Conservation (phyloP, 2,888 invertebrate genomes). For the Hyppa rectilinea region DNA sequence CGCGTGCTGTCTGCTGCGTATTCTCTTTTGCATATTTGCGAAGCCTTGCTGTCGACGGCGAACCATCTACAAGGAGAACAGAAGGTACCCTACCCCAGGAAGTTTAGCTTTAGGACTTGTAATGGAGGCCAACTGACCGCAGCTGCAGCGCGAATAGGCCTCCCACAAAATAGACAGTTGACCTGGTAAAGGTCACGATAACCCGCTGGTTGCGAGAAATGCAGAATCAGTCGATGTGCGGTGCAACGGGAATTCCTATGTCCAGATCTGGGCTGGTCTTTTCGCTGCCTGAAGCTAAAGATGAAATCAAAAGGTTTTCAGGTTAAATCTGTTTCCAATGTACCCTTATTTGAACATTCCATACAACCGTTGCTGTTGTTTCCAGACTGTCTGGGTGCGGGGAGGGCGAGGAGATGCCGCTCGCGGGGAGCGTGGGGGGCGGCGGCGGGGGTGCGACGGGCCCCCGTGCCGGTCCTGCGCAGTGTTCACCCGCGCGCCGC, state of each 20-base stretch:
- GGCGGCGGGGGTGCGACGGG: conserved; percentile 64
- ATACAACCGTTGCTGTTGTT: conserved; percentile 26
- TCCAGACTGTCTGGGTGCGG: conserved; percentile 86
- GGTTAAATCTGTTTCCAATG: not conserved
- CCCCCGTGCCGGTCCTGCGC: conserved; percentile 84
- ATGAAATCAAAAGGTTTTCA: not conserved
- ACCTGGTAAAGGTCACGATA: not conserved
- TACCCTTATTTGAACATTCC: not conserved
- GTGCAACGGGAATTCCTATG: not conserved
- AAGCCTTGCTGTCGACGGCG: conserved; percentile 93
- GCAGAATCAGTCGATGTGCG: not conserved
- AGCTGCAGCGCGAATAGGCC: not conserved
- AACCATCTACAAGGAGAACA: conserved; percentile 91
- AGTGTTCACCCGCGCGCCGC: conserved; percentile 87
- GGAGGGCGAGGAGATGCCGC: conserved; percentile 88
- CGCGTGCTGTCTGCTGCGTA: conserved; percentile 95
- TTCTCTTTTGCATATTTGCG: conserved; percentile 96
- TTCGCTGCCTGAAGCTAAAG: not conserved
- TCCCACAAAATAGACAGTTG: not conserved
- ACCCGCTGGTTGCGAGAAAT: not conserved
- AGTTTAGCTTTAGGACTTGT: not conserved
- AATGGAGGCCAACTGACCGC: not conserved
- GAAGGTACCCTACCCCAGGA: conserved; percentile 77
- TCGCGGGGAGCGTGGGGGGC: conserved; percentile 78
- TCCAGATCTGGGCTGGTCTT: not conserved